A percentile compares a stretch with the other conserved stretches of the same genome.
Evolutionary conservation across 2,888 invertebrate species (phyloP).

Genomic region (Phania funesta): DNA sequence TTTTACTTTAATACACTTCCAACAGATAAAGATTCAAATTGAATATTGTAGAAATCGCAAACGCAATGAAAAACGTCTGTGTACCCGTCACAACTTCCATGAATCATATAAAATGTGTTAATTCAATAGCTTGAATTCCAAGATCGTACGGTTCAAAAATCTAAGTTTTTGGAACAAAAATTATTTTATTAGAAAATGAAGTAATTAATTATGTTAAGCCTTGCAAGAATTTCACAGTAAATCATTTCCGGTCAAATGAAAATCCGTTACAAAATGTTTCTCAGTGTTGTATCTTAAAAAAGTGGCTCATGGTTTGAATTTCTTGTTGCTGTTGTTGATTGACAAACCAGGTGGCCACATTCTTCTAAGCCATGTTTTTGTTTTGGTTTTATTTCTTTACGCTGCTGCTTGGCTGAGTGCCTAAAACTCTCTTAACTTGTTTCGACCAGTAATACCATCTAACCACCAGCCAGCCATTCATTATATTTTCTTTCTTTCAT

Average conservation of each 20-base stretch:
- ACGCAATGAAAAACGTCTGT: too few relatives aligned
- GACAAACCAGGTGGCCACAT: slow-evolving; percentile 58
- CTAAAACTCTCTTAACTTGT: slow-evolving; percentile 52
- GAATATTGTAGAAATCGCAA: too few relatives aligned
- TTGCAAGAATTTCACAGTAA: too few relatives aligned
- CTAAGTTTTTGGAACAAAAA: too few relatives aligned
- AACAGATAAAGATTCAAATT: too few relatives aligned
- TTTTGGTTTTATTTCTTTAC: slow-evolving; percentile 31
- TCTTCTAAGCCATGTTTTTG: slow-evolving; percentile 37
- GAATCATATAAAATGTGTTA: too few relatives aligned
- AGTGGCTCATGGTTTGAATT: slow-evolving; percentile 18
- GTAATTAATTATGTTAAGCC: too few relatives aligned
- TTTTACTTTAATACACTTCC: too few relatives aligned
- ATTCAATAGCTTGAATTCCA: too few relatives aligned
- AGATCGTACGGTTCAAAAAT: too few relatives aligned
- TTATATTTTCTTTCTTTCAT: slow-evolving; percentile 45
- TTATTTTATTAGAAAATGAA: too few relatives aligned
- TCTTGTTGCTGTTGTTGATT: slow-evolving; percentile 1
- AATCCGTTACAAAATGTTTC: background rate
- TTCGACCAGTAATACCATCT: slow-evolving; percentile 25
- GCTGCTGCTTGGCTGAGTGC: slow-evolving; percentile 20
- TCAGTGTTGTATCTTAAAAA: slow-evolving; percentile 30
- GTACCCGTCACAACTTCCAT: too few relatives aligned
- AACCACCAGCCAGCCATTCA: slow-evolving; percentile 31
- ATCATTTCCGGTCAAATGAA: slow-evolving; percentile 17